These are phyloP conservation scores for Tetanocera ferruginea DNA, from an alignment of 2,888 invertebrate species.

Conservation along the genomic window DNA sequence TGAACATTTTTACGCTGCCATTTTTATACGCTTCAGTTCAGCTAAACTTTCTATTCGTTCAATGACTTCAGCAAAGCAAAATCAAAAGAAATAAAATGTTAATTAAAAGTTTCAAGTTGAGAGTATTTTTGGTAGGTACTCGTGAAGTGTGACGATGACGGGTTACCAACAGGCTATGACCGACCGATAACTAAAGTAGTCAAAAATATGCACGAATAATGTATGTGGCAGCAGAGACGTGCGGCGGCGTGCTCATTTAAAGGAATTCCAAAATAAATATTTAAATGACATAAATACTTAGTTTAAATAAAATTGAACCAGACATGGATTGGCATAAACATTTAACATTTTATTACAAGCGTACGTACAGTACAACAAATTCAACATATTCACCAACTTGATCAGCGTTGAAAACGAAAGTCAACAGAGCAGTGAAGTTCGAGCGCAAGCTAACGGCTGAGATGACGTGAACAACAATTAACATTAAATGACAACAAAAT, in stretches of 20 bases:
- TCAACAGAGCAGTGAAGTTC: not conserved
- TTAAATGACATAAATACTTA: conserved; percentile 53
- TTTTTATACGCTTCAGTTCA: too few species aligned
- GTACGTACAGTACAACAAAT: not conserved
- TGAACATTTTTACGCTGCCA: too few species aligned
- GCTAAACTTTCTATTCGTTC: too few species aligned
- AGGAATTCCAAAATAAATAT: conserved; percentile 50
- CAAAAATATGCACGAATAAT: too few species aligned
- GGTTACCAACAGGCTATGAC: not conserved
- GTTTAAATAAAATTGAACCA: conserved; percentile 13
- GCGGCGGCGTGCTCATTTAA: not conserved
- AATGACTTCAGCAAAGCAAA: too few species aligned
- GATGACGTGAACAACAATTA: not conserved
- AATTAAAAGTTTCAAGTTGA: not conserved
- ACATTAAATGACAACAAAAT: not conserved
- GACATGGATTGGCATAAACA: not conserved
- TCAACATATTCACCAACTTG: not conserved
- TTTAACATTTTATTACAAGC: conserved; percentile 1
- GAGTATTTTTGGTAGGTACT: not conserved
- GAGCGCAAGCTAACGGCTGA: not conserved
- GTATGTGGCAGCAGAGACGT: not conserved
- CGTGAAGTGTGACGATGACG: not conserved
- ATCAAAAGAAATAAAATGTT: too few species aligned
- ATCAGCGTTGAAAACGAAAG: not conserved
- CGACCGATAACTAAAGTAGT: too few species aligned